These are phyloP conservation scores for Barbus barbus DNA, from an alignment of 2,113 vertebrate genomes.

Conservation along the genomic window DNA sequence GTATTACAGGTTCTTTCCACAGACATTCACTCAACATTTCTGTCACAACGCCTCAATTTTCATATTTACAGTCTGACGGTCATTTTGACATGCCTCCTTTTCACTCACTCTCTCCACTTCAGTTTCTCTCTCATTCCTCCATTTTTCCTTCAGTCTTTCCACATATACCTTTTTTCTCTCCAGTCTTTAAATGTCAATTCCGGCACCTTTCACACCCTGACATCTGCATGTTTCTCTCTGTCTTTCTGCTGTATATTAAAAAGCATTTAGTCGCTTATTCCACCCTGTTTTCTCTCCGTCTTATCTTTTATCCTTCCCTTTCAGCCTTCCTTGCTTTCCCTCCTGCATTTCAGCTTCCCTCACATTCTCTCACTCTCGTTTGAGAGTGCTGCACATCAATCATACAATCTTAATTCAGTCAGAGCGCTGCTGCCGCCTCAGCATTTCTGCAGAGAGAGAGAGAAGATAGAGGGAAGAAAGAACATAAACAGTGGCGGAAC, in stretches of 20 bases:
- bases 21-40: neutral
- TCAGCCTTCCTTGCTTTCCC: slow-evolving; percentile 12
- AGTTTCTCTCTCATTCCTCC: neutral
- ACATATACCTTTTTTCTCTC: neutral
- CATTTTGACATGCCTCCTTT: neutral
- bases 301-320: slow-evolving; percentile 31
- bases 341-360: slow-evolving; percentile 24
- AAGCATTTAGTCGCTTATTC: neutral
- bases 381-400: slow-evolving; percentile 50
- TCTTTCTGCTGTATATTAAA: neutral
- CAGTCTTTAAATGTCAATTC: neutral
- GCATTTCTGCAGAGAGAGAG: slow-evolving; percentile 30
- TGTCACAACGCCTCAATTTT: neutral
- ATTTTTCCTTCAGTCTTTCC: neutral
- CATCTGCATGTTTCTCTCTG: slow-evolving; percentile 28
- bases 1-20: neutral
- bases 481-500: slow-evolving; percentile 30
- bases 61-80: neutral
- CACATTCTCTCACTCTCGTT: slow-evolving; percentile 31
- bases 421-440: slow-evolving; percentile 42
- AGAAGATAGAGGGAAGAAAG: slow-evolving; percentile 18
- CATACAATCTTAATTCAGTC: slow-evolving; percentile 51
- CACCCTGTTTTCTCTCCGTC: slow-evolving; percentile 18
- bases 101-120: neutral
- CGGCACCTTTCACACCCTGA: neutral